These are phyloP conservation scores for Cotesia congregata DNA, from an alignment of 2,888 invertebrate species.

Conservation along the genomic window DNA sequence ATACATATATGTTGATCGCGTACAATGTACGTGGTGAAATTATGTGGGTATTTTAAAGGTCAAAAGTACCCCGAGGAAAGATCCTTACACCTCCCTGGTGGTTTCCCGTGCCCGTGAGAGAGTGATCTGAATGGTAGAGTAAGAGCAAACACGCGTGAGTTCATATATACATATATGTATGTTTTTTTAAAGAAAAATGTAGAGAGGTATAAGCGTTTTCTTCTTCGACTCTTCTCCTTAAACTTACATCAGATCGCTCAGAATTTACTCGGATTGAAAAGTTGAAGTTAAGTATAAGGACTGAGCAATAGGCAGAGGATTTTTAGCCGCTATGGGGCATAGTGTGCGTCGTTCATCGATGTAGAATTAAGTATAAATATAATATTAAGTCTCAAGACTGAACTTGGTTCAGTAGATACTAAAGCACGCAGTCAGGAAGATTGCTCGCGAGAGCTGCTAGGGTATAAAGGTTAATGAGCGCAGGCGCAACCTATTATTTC, in stretches of 20 bases:
- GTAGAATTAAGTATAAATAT: constrained; percentile 14
- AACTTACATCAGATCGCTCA: no score
- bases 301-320: neutral
- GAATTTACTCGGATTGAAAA: no score
- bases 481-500: constrained; percentile 70
- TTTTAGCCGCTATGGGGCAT: neutral
- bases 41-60: constrained; percentile 18
- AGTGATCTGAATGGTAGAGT: constrained; percentile 42
- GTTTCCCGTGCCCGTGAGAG: constrained; percentile 28
- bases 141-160: constrained; percentile 47
- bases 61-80: constrained; percentile 31
- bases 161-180: constrained; percentile 24
- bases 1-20: constrained; percentile 11
- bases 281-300: no score
- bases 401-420: neutral
- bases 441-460: constrained; percentile 63
- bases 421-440: constrained; percentile 58
- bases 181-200: constrained; percentile 25
- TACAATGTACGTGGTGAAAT: constrained; percentile 18
- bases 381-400: neutral
- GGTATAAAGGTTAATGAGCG: constrained; percentile 71
- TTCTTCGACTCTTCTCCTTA: constrained; percentile 17
- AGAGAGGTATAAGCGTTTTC: constrained; percentile 27
- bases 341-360: constrained; percentile 8
- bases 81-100: constrained; percentile 34